Evolutionary conservation across 2,888 invertebrate species (phyloP).

Genomic region (Lamellibrachia columna): DNA sequence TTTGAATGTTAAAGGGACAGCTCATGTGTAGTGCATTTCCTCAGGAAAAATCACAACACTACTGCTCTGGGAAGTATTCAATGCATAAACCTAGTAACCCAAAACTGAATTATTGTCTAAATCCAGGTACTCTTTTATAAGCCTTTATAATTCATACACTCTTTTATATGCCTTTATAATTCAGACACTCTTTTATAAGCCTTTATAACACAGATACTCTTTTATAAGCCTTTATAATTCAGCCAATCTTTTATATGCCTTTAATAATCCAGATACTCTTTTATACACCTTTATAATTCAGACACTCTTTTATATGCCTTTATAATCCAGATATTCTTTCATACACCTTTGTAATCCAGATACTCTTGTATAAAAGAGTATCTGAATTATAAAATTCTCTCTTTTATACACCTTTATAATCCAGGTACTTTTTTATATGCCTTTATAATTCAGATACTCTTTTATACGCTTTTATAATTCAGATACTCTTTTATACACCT

Average conservation of each 20-base stretch:
- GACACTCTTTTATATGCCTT: background rate
- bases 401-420: too few relatives aligned
- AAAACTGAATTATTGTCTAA: background rate
- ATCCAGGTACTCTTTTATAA: background rate
- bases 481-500: too few relatives aligned
- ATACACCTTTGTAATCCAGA: too few relatives aligned
- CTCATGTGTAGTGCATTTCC: too few relatives aligned
- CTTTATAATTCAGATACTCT: too few relatives aligned
- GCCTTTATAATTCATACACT: background rate
- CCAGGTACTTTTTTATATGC: too few relatives aligned
- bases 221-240: background rate
- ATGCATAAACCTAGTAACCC: background rate
- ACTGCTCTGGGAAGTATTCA: background rate
- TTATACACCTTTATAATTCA: background rate
- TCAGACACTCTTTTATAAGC: background rate
- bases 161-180: background rate
- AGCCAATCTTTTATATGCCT: background rate
- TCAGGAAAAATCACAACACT: background rate
- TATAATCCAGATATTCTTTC: too few relatives aligned
- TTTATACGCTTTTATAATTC: too few relatives aligned
- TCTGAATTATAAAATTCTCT: too few relatives aligned
- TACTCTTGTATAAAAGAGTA: too few relatives aligned
- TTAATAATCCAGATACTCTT: background rate
- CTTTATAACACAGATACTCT: background rate
- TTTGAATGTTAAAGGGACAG: too few relatives aligned